Percentiles rank a stretch among this genome's conserved stretches.
Conservation (phyloP, 2,888 invertebrate genomes). For the Clepsis dumicolana region DNA sequence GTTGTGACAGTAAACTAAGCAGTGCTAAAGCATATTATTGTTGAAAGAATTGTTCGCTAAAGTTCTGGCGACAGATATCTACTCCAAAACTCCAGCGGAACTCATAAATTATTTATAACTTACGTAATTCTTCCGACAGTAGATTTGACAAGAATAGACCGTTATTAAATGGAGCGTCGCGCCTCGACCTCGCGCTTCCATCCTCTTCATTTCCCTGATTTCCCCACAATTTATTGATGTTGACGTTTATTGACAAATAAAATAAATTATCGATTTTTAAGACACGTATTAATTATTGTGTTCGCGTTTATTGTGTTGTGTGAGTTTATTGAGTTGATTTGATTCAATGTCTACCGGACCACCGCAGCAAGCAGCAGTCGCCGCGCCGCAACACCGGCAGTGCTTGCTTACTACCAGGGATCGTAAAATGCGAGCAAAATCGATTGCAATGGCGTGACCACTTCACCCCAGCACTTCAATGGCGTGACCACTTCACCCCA, state of each 20-base stretch:
- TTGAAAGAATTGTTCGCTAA: neutral
- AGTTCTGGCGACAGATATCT: slow-evolving; percentile 16
- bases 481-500: too few species aligned
- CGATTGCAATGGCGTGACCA: too few species aligned
- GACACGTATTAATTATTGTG: too few species aligned
- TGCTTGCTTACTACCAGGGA: too few species aligned
- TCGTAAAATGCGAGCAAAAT: too few species aligned
- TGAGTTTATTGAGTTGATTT: too few species aligned
- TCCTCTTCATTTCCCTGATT: neutral
- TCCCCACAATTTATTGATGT: neutral
- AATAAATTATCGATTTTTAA: too few species aligned
- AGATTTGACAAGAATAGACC: slow-evolving; percentile 14
- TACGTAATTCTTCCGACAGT: slow-evolving; percentile 20
- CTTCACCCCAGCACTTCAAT: too few species aligned
- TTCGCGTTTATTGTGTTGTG: too few species aligned
- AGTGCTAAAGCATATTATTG: slow-evolving; percentile 1
- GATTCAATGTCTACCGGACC: too few species aligned
- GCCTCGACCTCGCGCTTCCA: neutral
- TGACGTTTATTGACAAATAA: neutral
- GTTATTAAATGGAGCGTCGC: slow-evolving; percentile 1
- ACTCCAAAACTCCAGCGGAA: neutral
- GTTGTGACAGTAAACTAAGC: neutral
- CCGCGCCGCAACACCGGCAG: too few species aligned
- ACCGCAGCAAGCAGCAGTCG: too few species aligned
- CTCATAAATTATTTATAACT: slow-evolving; percentile 32